These are phyloP conservation scores for Eupeodes corollae DNA, from an alignment of 1,140 invertebrate genomes.

Conservation along the genomic window DNA sequence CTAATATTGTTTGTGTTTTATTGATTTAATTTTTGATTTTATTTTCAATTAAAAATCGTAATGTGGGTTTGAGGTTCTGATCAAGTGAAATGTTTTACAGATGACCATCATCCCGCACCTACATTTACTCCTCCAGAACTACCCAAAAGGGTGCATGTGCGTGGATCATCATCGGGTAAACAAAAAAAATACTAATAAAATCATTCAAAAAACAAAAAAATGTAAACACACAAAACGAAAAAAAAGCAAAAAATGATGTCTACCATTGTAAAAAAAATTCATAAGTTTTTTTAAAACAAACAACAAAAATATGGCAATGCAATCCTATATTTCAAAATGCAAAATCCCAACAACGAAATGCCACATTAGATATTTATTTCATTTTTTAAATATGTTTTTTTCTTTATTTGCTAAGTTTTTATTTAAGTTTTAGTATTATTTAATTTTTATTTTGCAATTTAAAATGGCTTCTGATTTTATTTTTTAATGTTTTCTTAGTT, in stretches of 20 bases:
- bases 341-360: no score
- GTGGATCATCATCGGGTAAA: conserved; percentile 60
- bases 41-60: background rate
- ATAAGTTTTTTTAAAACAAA: no score
- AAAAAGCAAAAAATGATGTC: background rate
- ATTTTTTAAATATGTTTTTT: no score
- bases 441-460: no score
- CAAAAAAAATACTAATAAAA: conserved; percentile 20
- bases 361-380: no score
- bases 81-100: conserved; percentile 57
- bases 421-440: no score
- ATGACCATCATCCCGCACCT: conserved; percentile 86
- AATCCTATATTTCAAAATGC: no score
- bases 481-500: no score
- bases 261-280: no score
- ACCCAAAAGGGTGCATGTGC: conserved; percentile 90
- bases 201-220: conserved; percentile 6
- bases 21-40: background rate
- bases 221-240: background rate
- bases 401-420: no score
- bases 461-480: no score
- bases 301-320: no score
- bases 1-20: background rate
- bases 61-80: conserved; percentile 12
- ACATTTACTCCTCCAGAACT: conserved; percentile 93